Conservation (phyloP, 2,888 invertebrate species). For the Celastrina argiolus region DNA sequence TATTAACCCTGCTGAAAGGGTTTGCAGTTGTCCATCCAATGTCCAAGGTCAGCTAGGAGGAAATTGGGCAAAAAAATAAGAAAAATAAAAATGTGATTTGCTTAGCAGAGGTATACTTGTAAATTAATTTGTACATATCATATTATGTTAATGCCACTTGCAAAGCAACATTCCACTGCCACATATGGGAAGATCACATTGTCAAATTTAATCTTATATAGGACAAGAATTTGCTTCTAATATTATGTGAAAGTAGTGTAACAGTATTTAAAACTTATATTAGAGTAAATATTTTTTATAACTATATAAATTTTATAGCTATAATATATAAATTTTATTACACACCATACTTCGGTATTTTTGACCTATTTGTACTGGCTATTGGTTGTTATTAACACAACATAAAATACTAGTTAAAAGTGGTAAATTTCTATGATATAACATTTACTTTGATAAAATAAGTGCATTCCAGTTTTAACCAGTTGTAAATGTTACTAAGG, state of each 20-base stretch:
- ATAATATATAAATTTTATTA: too few relatives aligned
- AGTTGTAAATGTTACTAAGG: not conserved
- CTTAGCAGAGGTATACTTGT: not conserved
- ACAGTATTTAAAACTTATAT: too few relatives aligned
- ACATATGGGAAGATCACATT: too few relatives aligned
- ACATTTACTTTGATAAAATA: constrained; percentile 3
- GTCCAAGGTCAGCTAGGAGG: not conserved
- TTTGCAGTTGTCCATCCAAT: not conserved
- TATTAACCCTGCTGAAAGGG: not conserved
- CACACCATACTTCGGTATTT: too few relatives aligned
- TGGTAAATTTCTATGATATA: not conserved
- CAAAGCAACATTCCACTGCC: too few relatives aligned
- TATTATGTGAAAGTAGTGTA: too few relatives aligned
- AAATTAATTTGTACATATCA: not conserved
- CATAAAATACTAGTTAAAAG: constrained; percentile 3
- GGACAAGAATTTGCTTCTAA: too few relatives aligned
- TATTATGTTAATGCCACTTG: too few relatives aligned
- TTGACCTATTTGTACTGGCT: not conserved
- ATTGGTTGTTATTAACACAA: not conserved
- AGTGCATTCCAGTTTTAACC: not conserved
- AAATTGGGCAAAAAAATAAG: not conserved
- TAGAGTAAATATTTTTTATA: too few relatives aligned
- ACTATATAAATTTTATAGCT: too few relatives aligned
- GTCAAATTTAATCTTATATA: too few relatives aligned
- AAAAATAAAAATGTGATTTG: not conserved